Evolutionary conservation across 2,113 vertebrate genomes (phyloP).

Genomic region (human (Homo sapiens)): DNA sequence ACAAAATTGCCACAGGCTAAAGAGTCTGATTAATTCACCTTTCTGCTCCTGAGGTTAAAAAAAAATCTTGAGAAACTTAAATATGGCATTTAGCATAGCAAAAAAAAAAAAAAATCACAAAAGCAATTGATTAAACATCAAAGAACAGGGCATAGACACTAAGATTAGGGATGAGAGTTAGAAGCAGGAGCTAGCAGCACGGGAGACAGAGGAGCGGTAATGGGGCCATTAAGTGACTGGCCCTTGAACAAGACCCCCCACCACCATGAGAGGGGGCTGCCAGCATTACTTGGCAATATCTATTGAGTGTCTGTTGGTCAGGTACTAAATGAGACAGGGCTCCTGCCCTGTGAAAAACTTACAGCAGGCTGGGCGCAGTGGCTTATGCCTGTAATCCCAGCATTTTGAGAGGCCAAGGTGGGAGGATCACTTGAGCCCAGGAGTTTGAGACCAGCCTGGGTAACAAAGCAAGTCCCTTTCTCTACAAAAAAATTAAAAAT

Average conservation of each 20-base stretch:
- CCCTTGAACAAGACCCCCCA: not conserved
- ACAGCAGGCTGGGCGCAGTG: not conserved
- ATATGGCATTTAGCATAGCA: not conserved
- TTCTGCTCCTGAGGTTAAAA: not conserved
- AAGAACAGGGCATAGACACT: not conserved
- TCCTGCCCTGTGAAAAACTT: not conserved
- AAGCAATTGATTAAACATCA: not conserved
- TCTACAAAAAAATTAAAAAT: no score
- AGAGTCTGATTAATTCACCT: not conserved
- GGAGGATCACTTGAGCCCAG: no score
- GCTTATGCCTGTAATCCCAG: no score
- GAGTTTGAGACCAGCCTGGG: no score
- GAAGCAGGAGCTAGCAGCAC: not conserved
- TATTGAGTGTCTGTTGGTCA: not conserved
- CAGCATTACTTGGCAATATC: not conserved
- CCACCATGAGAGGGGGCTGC: no score
- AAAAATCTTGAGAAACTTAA: not conserved
- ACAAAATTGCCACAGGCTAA: not conserved
- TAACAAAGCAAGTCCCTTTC: no score
- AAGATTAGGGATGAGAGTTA: not conserved
- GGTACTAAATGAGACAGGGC: not conserved
- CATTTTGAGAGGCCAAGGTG: no score
- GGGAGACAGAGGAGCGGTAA: not conserved
- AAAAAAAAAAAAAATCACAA: not conserved
- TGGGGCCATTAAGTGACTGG: not conserved